Percentiles rank a stretch among this genome's conserved stretches.
Conservation (phyloP, 1,140 invertebrate genomes). For the Solen grandis region DNA sequence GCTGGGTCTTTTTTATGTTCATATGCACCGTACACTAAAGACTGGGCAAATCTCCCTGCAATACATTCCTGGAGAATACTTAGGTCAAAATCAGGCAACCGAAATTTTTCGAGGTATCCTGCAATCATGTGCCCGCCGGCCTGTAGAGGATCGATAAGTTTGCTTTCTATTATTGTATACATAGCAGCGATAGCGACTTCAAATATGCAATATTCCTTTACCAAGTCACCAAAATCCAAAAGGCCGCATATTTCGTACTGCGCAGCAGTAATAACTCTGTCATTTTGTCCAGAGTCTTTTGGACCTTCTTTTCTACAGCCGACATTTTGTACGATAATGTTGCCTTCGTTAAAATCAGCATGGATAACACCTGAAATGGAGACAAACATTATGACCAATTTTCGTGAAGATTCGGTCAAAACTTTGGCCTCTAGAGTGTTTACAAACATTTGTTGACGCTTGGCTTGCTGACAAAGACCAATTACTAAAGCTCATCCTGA, state of each 20-base stretch:
- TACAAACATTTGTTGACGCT: not conserved
- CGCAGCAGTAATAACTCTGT: not conserved
- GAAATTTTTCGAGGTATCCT: slow-evolving; percentile 86
- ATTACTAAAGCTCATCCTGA: too few species aligned
- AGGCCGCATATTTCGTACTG: slow-evolving; percentile 82
- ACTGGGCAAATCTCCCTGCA: slow-evolving; percentile 89
- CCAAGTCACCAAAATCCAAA: slow-evolving; percentile 92
- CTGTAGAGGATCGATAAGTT: slow-evolving; percentile 82
- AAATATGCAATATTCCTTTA: slow-evolving; percentile 88
- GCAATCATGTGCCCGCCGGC: slow-evolving; percentile 87
- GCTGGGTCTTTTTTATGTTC: slow-evolving; percentile 86
- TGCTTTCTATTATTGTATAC: slow-evolving; percentile 88
- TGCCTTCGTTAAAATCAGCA: slow-evolving; percentile 56
- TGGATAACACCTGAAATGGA: slow-evolving; percentile 49
- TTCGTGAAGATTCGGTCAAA: not conserved
- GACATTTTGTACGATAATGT: slow-evolving; percentile 42
- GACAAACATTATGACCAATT: too few species aligned
- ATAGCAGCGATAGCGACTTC: slow-evolving; percentile 90
- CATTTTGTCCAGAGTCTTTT: not conserved
- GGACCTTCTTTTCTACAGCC: not conserved
- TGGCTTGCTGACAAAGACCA: not conserved
- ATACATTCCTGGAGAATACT: slow-evolving; percentile 87
- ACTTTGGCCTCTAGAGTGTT: not conserved
- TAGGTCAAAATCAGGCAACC: slow-evolving; percentile 84
- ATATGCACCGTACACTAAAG: slow-evolving; percentile 89